Conservation (phyloP, 2,888 invertebrate genomes). For the Antitype chi region DNA sequence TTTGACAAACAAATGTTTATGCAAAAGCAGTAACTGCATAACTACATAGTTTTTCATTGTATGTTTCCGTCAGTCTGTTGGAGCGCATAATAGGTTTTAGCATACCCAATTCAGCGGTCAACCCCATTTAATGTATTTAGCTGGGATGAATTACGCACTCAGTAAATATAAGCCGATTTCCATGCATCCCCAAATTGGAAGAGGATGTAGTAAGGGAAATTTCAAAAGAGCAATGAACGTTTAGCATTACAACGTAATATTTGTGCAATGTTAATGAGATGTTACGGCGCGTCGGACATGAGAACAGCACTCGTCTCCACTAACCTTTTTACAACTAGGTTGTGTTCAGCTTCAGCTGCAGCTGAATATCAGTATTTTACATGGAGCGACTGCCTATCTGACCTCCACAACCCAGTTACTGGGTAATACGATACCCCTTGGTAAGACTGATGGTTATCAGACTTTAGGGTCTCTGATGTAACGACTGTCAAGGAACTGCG, state of each 20-base stretch:
- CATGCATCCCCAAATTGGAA: constrained; percentile 22
- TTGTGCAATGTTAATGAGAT: constrained; percentile 30
- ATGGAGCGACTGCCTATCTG: no score
- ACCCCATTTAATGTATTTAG: constrained; percentile 37
- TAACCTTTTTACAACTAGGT: no score
- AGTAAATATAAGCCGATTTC: constrained; percentile 34
- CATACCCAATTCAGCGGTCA: constrained; percentile 26
- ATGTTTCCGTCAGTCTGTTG: constrained; percentile 14
- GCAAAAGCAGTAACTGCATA: constrained; percentile 10
- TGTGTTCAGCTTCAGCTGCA: no score
- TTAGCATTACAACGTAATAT: constrained; percentile 17
- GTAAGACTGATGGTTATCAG: no score
- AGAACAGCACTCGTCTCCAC: constrained; percentile 18
- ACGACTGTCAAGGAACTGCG: no score
- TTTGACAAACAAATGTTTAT: constrained; percentile 30
- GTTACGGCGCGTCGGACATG: constrained; percentile 26
- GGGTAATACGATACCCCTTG: no score
- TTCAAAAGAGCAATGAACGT: constrained; percentile 14
- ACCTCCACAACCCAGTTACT: no score
- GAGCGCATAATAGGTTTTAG: constrained; percentile 39
- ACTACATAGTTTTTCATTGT: constrained; percentile 1
- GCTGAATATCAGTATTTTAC: no score
- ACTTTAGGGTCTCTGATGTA: no score
- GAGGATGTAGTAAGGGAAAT: not conserved
- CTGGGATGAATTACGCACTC: constrained; percentile 25